phyloP scores from a whole-genome alignment of 2,888 invertebrate genomes.

The Dromius quadrimaculatus region DNA sequence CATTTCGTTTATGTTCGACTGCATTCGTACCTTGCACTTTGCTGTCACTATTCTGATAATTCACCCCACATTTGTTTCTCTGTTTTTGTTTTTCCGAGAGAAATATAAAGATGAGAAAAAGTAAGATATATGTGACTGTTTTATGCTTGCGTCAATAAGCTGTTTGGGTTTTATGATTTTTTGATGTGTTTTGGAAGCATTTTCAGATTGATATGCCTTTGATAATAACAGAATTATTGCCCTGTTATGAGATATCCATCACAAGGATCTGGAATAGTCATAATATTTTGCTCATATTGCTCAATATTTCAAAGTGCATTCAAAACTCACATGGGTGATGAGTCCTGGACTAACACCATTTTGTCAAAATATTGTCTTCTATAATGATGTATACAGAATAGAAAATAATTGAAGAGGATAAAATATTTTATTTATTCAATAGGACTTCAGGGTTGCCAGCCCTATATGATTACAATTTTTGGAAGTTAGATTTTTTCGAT shows the following conservation, averaged over 20 bases:
- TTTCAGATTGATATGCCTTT: constrained; percentile 23
- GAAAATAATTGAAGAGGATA: too few relatives aligned
- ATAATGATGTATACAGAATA: too few relatives aligned
- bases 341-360: too few relatives aligned
- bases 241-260: background rate
- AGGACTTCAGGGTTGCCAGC: too few relatives aligned
- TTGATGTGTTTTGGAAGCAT: constrained; percentile 40
- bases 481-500: too few relatives aligned
- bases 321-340: too few relatives aligned
- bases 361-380: too few relatives aligned
- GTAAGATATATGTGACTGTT: constrained; percentile 26
- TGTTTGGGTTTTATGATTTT: constrained; percentile 35
- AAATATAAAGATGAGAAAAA: background rate
- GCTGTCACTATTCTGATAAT: background rate
- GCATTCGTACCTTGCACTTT: constrained; percentile 41
- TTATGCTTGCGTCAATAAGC: constrained; percentile 38
- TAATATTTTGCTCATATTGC: too few relatives aligned
- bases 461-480: too few relatives aligned
- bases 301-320: too few relatives aligned
- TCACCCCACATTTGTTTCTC: constrained; percentile 26
- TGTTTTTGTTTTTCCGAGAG: constrained; percentile 1
- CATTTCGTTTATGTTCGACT: constrained; percentile 47
- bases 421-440: too few relatives aligned
- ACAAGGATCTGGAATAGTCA: background rate
- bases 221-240: constrained; percentile 32